Evolutionary conservation across 2,797 vertebrate genomes (phyloP).

Genomic region (Carduelis carduelis): DNA sequence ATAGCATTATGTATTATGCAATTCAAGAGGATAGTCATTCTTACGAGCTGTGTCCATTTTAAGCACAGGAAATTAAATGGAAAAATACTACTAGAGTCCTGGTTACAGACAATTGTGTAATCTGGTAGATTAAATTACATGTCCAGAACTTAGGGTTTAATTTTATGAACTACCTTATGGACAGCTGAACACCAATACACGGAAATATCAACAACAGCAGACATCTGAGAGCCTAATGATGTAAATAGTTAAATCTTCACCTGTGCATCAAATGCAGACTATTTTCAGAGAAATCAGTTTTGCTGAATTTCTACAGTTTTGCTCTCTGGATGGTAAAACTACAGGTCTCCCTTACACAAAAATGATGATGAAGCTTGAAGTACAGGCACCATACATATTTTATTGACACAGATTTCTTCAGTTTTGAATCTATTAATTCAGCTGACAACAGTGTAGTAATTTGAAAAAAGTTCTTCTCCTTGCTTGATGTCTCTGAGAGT

Average conservation of each 20-base stretch:
- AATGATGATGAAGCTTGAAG: neutral
- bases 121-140: neutral
- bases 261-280: neutral
- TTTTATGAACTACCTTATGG: neutral
- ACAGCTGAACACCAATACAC: neutral
- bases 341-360: neutral
- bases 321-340: neutral
- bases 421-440: slow-evolving; percentile 37
- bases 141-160: neutral
- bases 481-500: slow-evolving; percentile 83
- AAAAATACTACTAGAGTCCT: neutral
- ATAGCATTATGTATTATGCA: neutral
- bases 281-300: neutral
- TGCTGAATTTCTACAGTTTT: neutral
- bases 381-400: neutral
- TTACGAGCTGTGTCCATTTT: neutral
- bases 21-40: neutral
- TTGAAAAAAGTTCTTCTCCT: slow-evolving; percentile 94
- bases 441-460: slow-evolving; percentile 91
- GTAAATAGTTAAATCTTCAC: neutral
- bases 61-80: neutral
- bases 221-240: neutral
- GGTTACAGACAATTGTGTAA: neutral
- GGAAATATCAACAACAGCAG: neutral
- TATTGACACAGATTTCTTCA: neutral